Evolutionary conservation across 2,797 vertebrate genomes (phyloP).

Genomic region (Acridotheres tristis): DNA sequence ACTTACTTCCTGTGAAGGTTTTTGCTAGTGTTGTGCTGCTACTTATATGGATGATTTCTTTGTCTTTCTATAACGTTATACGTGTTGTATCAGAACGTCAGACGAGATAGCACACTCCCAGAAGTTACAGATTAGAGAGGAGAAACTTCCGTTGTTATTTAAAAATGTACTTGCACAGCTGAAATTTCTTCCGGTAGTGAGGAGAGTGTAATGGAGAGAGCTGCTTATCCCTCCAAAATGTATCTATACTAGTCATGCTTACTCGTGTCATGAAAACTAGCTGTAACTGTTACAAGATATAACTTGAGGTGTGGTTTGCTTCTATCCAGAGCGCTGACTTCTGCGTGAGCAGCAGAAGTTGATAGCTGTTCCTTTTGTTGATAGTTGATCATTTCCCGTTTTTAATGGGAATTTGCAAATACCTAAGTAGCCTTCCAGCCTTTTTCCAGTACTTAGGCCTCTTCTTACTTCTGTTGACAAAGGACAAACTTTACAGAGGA

Average conservation of each 20-base stretch:
- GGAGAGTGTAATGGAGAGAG: not conserved
- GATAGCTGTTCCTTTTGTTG: not conserved
- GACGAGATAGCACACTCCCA: not conserved
- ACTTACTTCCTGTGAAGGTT: not conserved
- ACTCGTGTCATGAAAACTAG: not conserved
- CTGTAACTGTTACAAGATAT: not conserved
- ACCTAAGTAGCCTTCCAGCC: not conserved
- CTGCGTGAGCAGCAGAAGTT: not conserved
- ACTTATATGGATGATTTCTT: not conserved
- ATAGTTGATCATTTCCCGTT: not conserved
- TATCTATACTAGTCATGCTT: not conserved
- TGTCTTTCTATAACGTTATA: not conserved
- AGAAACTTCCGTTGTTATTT: not conserved
- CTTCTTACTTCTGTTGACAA: not conserved
- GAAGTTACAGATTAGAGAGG: not conserved
- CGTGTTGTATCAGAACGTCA: not conserved
- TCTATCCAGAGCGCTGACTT: not conserved
- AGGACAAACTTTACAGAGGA: not conserved
- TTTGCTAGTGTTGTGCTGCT: not conserved
- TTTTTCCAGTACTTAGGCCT: not conserved
- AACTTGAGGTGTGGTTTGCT: not conserved
- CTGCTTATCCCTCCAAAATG: not conserved
- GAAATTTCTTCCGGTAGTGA: not conserved
- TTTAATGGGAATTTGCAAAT: not conserved
- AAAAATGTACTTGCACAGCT: fast-evolving